Evolutionary conservation across 1,140 invertebrate genomes (phyloP).

Genomic region (Zaprionus nigranus): DNA sequence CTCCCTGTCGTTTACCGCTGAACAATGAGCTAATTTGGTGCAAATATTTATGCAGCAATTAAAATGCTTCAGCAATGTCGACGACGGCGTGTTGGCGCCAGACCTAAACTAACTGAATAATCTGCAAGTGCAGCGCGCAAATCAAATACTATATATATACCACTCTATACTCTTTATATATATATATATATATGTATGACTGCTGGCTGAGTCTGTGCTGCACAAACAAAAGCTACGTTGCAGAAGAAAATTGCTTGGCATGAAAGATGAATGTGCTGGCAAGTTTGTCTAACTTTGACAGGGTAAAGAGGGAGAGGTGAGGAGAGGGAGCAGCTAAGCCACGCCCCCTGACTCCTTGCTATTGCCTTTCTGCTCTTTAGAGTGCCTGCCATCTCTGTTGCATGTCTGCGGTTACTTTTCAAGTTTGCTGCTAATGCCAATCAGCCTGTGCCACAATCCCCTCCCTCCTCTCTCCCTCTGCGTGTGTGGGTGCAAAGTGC

Average conservation of each 20-base stretch:
- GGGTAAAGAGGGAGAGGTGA: background rate
- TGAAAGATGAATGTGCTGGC: conserved; percentile 70
- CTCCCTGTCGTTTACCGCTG: background rate
- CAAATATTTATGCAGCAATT: conserved; percentile 82
- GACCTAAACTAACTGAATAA: conserved; percentile 39
- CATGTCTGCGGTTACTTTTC: conserved; percentile 42
- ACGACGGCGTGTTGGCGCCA: conserved; percentile 29
- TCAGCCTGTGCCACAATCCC: conserved; percentile 23
- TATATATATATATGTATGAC: conserved; percentile 23
- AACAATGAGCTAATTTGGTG: conserved; percentile 78
- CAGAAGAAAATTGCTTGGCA: conserved; percentile 44
- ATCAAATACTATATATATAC: conserved; percentile 23
- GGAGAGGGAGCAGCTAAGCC: background rate
- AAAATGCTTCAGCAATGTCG: conserved; percentile 72
- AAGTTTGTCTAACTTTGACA: conserved; percentile 42
- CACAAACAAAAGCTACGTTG: conserved; percentile 42
- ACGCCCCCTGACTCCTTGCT: background rate
- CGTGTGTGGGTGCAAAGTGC: conserved; percentile 55
- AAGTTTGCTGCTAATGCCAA: conserved; percentile 57
- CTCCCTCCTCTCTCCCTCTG: background rate
- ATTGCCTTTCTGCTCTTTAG: too few species aligned
- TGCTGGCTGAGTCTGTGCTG: conserved; percentile 6
- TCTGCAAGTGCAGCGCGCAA: conserved; percentile 24
- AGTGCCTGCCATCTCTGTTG: background rate
- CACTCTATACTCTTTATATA: conserved; percentile 21